These are phyloP conservation scores for Eristalis tenax DNA, from an alignment of 2,888 invertebrate genomes.

Conservation along the genomic window DNA sequence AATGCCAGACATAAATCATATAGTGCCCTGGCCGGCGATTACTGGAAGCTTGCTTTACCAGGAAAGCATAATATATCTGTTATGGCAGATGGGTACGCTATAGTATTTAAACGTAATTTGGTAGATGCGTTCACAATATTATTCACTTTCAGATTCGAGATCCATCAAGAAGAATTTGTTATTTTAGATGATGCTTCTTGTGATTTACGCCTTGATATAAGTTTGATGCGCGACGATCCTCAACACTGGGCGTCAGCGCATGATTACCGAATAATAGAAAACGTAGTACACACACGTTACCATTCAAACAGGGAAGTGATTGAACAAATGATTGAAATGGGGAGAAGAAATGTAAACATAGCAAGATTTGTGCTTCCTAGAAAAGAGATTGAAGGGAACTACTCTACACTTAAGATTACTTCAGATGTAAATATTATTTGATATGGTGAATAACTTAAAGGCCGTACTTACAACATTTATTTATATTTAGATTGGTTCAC, in stretches of 20 bases:
- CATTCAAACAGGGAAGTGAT: slow-evolving; percentile 86
- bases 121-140: not conserved
- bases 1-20: slow-evolving; percentile 88
- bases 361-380: slow-evolving; percentile 88
- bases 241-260: slow-evolving; percentile 92
- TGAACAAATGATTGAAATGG: slow-evolving; percentile 85
- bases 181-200: slow-evolving; percentile 82
- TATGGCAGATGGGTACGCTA: slow-evolving; percentile 84
- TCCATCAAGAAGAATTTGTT: slow-evolving; percentile 77
- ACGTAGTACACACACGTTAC: slow-evolving; percentile 86
- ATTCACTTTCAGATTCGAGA: slow-evolving; percentile 73
- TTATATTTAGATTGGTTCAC: slow-evolving; percentile 85
- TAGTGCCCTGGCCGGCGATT: slow-evolving; percentile 91
- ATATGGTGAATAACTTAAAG: not conserved
- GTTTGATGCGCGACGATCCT: slow-evolving; percentile 90
- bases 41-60: slow-evolving; percentile 93
- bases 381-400: slow-evolving; percentile 85
- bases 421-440: slow-evolving; percentile 83
- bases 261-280: slow-evolving; percentile 88
- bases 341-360: slow-evolving; percentile 85
- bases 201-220: slow-evolving; percentile 87
- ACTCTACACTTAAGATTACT: slow-evolving; percentile 88
- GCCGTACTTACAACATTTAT: slow-evolving; percentile 73
- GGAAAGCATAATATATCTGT: slow-evolving; percentile 92
- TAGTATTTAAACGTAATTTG: not conserved